Evolutionary conservation across 2,797 vertebrate species (phyloP).

Genomic region (Enteromius trimaculatus): DNA sequence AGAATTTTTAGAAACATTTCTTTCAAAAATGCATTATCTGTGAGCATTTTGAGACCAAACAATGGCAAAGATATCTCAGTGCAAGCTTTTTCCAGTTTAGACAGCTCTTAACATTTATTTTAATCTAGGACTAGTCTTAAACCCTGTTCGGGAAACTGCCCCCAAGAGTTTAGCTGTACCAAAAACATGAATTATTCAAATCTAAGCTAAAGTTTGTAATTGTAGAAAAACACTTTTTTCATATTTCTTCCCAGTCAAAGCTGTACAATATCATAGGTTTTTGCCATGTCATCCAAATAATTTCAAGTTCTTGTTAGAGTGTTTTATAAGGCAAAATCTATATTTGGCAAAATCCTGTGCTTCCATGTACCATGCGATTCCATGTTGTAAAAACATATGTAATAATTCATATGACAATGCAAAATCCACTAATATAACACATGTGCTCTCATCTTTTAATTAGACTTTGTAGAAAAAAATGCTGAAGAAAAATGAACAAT

Average conservation of each 20-base stretch:
- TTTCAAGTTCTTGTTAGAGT: neutral
- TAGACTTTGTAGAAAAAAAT: neutral
- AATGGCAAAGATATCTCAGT: no score
- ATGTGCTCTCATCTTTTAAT: slow-evolving; percentile 1
- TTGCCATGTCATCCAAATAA: neutral
- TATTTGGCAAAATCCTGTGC: neutral
- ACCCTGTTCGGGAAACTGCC: no score
- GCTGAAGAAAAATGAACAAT: neutral
- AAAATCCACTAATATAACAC: neutral
- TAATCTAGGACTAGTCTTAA: no score
- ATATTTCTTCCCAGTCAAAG: neutral
- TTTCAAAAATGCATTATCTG: no score
- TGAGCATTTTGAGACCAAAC: no score
- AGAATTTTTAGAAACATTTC: no score
- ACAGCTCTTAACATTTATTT: no score
- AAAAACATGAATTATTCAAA: neutral
- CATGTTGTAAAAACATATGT: neutral
- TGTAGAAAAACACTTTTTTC: neutral
- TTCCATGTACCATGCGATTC: no score
- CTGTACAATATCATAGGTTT: neutral
- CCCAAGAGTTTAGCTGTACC: neutral
- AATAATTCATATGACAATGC: neutral
- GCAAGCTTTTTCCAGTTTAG: no score
- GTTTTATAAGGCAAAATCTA: neutral
- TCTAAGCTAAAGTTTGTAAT: neutral